Percentiles rank a stretch among this genome's conserved stretches.
phyloP scores from a whole-genome alignment of 1,140 invertebrate species.

The Pteromalus puparum region DNA sequence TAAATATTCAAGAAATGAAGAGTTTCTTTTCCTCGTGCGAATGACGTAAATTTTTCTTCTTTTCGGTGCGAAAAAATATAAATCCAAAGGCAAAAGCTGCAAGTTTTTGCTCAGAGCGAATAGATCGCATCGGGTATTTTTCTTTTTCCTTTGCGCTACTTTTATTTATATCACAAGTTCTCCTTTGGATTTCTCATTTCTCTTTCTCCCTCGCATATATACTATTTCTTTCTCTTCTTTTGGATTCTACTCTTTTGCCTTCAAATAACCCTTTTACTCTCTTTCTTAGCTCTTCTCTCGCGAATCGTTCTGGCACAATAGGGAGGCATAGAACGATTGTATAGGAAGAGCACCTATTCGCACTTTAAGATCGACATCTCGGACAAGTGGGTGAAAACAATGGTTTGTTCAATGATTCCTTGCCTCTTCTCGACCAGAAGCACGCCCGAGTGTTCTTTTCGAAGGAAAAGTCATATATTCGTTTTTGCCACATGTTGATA shows the following conservation, averaged over 20 bases:
- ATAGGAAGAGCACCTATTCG: slow-evolving; percentile 21
- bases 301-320: background rate
- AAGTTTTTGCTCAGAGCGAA: background rate
- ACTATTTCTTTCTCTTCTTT: slow-evolving; percentile 40
- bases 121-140: background rate
- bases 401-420: slow-evolving; percentile 55
- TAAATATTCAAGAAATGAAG: background rate
- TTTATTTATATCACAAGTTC: background rate
- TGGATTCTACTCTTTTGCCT: slow-evolving; percentile 13
- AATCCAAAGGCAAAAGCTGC: background rate
- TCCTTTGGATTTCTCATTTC: slow-evolving; percentile 25
- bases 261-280: slow-evolving; percentile 26
- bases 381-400: slow-evolving; percentile 63
- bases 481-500: background rate
- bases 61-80: background rate
- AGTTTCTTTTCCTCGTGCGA: background rate
- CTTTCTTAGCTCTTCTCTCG: slow-evolving; percentile 51
- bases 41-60: background rate
- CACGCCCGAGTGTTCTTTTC: background rate
- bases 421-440: slow-evolving; percentile 31
- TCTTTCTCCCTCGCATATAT: slow-evolving; percentile 44
- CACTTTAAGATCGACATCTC: slow-evolving; percentile 55
- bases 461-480: background rate
- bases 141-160: background rate
- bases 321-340: slow-evolving; percentile 37